phyloP scores from a whole-genome alignment of 2,888 invertebrate species.

The Euplagia quadripunctaria region DNA sequence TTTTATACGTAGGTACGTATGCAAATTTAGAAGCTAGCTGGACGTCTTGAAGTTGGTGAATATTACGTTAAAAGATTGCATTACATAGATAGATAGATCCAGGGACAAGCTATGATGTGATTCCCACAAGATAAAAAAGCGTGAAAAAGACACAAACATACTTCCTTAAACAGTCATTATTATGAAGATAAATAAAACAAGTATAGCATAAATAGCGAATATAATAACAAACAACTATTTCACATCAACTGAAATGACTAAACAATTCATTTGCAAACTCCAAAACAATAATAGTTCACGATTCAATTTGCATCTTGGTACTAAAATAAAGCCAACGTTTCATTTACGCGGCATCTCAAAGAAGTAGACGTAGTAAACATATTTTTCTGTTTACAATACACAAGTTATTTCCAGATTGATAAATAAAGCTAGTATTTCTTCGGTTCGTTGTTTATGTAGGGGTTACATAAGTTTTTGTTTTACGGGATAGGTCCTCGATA shows the following conservation, averaged over 20 bases:
- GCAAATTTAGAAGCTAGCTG: too few relatives aligned
- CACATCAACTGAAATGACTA: constrained; percentile 16
- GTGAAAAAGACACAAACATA: not conserved
- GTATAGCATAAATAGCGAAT: not conserved
- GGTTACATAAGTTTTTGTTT: constrained; percentile 2
- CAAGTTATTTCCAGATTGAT: constrained; percentile 57
- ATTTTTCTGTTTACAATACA: constrained; percentile 64
- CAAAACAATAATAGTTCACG: constrained; percentile 33
- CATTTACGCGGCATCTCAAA: constrained; percentile 49
- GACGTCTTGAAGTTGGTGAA: too few relatives aligned
- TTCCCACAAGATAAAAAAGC: too few relatives aligned
- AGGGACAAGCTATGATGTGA: too few relatives aligned
- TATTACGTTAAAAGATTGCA: too few relatives aligned
- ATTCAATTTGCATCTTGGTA: constrained; percentile 45
- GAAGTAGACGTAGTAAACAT: constrained; percentile 67
- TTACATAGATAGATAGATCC: too few relatives aligned
- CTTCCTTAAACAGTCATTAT: not conserved
- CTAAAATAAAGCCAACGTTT: constrained; percentile 40
- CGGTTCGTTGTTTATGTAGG: constrained; percentile 46
- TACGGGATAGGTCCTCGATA: constrained; percentile 28
- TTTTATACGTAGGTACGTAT: too few relatives aligned
- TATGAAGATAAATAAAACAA: not conserved
- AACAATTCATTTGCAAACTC: constrained; percentile 15
- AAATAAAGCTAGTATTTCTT: constrained; percentile 54
- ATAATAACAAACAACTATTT: not conserved